Base-by-base conservation (phyloP, 2,888 invertebrate genomes). In the Drosophila birchii region DNA sequence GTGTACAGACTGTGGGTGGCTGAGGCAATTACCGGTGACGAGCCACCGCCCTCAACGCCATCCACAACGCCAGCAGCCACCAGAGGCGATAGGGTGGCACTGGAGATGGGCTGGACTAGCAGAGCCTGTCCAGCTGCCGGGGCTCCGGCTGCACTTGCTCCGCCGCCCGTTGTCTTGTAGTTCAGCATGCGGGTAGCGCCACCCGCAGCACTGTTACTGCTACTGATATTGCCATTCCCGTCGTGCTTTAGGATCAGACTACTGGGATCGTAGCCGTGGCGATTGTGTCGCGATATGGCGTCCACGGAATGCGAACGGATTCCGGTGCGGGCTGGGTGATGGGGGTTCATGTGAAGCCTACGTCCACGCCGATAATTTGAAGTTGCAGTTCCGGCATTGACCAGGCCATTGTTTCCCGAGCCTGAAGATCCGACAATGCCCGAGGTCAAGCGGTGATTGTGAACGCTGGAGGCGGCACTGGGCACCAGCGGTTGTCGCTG, bases 1-100 rank as follows among this genome's bases (percentile, higher is more conserved):
- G 92, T 92, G 79, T 92, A 92, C 56, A 92, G 75, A 68, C 92
- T 92, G 76, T 92, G 91, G 38, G 92, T 92, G 62, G 92, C 86
- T 32, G 92, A 92, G 64, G 92, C 91, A 78, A 92, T 92, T 51
- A 92, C 91, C 29, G 91, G 91, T 43, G 91, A 91, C 57, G 90
- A 89, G 56, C 85, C 89, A 29, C 87, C 87, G 55, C 80, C 83
- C 77, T 82, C 90, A 59, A 88, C 85, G 51, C 85, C 80, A 14
- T 89, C 90, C 63, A 87, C 90, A 62, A 87, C 91, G 74, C 86
- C 81, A 16, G 82, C 85, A 2, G 75, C 73, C 54, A 86, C 89
- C 36, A 91, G 78, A 43, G 91, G 89, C 9, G 89, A 76, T 12
- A 91, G 64, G 23, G 90, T 90, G 73, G 91, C 89, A 78, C 92